Evolutionary conservation across 2,113 vertebrate species (phyloP).

Genomic region (Ammodytes marinus): DNA sequence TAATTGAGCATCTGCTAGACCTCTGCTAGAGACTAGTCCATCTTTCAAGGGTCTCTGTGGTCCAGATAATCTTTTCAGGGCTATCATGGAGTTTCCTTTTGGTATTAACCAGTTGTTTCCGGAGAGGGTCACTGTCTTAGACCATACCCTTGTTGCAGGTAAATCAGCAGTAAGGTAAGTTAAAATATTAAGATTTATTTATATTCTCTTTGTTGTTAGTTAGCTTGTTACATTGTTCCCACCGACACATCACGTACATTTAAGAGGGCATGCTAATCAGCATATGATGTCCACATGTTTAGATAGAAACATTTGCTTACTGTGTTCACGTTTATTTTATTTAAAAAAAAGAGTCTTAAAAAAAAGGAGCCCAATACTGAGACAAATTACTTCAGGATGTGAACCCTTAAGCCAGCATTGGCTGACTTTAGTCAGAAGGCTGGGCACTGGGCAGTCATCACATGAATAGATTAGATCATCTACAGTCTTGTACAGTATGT

Average conservation of each 20-base stretch:
- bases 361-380: not conserved
- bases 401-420: too few species aligned
- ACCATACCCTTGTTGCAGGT: constrained; percentile 75
- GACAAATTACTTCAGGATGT: not conserved
- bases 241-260: rapidly evolving
- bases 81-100: constrained; percentile 84
- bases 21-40: not conserved
- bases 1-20: constrained; percentile 22
- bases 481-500: too few species aligned
- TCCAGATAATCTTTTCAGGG: not conserved
- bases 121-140: constrained; percentile 81
- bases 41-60: not conserved
- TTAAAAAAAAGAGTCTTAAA: too few species aligned
- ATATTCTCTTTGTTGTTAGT: not conserved
- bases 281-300: not conserved
- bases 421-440: not conserved
- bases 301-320: not conserved
- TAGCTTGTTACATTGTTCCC: not conserved
- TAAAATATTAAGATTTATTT: not conserved
- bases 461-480: too few species aligned
- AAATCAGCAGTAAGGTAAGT: constrained; percentile 78
- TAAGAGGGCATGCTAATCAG: not conserved
- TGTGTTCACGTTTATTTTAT: not conserved
- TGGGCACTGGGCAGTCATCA: not conserved
- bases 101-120: constrained; percentile 81